Evolutionary conservation across 2,113 vertebrate genomes (phyloP), one percentile per base, ranked within the genome.

Genomic region (Alligator mississippiensis): DNA sequence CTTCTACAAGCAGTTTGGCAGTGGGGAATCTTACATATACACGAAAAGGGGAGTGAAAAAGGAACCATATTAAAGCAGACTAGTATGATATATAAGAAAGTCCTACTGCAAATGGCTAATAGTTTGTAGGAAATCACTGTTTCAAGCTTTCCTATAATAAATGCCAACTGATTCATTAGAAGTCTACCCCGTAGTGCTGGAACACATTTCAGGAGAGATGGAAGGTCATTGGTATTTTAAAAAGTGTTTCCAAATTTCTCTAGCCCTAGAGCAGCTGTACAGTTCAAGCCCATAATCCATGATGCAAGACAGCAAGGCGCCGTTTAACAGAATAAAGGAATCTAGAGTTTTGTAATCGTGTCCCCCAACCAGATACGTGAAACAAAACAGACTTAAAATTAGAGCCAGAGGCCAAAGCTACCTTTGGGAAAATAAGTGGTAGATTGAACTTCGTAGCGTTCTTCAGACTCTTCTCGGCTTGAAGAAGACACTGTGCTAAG

Each of bases 391-490:
- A 27, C 18, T 24, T 59, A 75, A 93, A 12, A 77, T 1, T 54
- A 75, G 3, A 0, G 6, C 72, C 55, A 59, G 5, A 2, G 18
- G 9, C 12, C 47, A 11, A 13, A 58, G 1, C 96, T 98, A 98
- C 98, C 98, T 98, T 97, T 97, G 92, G 97, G 94, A 97, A 94
- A 90, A 70, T 92, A 81, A 83, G 97, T 79, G 0, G 98, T 96
- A 60, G 97, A 94, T 84, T 97, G 93, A 78, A 95, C 95, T 84
- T 96, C 94, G 6, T 94, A 81, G 92, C 95, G 91, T 22, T 96
- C 95, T 94, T 70, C 88, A 34, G 62, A 89, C 24, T 4, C 93
- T 88, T 95, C 82, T 4, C 95, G 91, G 88, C 84, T 96, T 0
- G 96, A 93, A 4, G 94, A 94, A 93, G 90, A 87, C 54, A 90